Evolutionary conservation across 2,888 invertebrate species (phyloP).

Genomic region (Lordiphosa andalusiaca): DNA sequence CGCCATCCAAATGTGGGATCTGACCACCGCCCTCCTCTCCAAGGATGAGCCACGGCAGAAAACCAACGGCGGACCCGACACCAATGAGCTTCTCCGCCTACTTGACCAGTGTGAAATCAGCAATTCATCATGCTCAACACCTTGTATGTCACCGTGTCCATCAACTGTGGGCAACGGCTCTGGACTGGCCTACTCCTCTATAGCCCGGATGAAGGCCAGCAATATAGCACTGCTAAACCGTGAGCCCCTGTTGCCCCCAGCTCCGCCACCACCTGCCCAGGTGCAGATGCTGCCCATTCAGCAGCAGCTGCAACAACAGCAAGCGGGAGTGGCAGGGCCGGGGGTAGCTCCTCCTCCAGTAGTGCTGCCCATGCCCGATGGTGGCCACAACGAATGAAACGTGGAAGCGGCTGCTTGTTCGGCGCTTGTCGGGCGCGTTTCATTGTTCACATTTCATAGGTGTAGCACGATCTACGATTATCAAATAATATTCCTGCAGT

Average conservation of each 20-base stretch:
- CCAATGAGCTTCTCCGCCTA: constrained; percentile 93
- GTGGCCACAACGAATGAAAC: constrained; percentile 75
- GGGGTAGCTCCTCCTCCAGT: constrained; percentile 19
- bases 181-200: constrained; percentile 76
- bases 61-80: constrained; percentile 90
- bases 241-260: constrained; percentile 42
- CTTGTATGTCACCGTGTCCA: constrained; percentile 86
- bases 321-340: constrained; percentile 11
- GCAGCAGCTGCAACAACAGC: constrained; percentile 29
- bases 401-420: constrained; percentile 69
- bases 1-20: constrained; percentile 98
- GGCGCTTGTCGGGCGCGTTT: constrained; percentile 76
- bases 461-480: constrained; percentile 64
- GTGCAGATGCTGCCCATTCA: constrained; percentile 31
- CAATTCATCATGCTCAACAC: constrained; percentile 88
- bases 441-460: constrained; percentile 59
- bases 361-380: constrained; percentile 40
- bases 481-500: constrained; percentile 67
- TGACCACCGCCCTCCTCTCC: constrained; percentile 91
- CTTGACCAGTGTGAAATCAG: constrained; percentile 97
- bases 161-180: constrained; percentile 79
- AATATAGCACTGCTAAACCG: constrained; percentile 84
- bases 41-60: constrained; percentile 89
- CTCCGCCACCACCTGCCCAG: constrained; percentile 44
- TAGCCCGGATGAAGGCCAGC: constrained; percentile 82